phyloP scores from a whole-genome alignment of 35 echinoderm and acorn worm genomes.

The Heliocidaris tuberculata region DNA sequence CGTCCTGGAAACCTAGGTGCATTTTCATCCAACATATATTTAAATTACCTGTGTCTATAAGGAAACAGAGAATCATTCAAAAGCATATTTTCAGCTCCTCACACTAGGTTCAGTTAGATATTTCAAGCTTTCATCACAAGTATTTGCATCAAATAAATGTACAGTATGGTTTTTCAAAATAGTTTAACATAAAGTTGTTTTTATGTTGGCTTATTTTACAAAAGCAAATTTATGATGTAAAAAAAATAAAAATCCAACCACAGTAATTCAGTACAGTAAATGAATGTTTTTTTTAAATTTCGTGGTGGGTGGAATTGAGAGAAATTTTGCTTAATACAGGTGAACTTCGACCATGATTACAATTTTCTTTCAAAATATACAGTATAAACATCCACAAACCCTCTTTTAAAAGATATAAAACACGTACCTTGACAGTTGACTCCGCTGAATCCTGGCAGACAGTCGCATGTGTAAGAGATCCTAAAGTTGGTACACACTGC shows the following conservation, averaged over 20 bases:
- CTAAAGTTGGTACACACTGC: slow-evolving; percentile 40
- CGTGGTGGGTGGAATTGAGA: not conserved
- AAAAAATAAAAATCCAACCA: not conserved
- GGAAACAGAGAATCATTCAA: too few species aligned
- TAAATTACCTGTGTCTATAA: too few species aligned
- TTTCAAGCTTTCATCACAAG: too few species aligned
- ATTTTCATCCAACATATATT: too few species aligned
- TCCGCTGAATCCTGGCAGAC: slow-evolving; percentile 28
- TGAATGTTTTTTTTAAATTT: not conserved
- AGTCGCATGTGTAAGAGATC: slow-evolving; percentile 30
- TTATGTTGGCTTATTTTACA: not conserved
- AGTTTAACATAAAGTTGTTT: too few species aligned
- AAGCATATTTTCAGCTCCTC: too few species aligned
- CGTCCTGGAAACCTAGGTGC: not conserved
- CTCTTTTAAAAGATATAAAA: not conserved
- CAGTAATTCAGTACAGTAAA: not conserved
- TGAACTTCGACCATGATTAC: not conserved
- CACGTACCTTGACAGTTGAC: slow-evolving; percentile 39
- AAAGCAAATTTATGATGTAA: not conserved
- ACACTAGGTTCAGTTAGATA: too few species aligned
- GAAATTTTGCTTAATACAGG: not conserved
- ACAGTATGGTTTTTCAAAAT: too few species aligned
- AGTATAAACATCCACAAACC: not conserved
- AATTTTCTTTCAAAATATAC: not conserved
- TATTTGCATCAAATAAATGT: too few species aligned